These are phyloP conservation scores for Melipona quadrifasciata DNA, from an alignment of 1,140 invertebrate genomes.

Conservation along the genomic window DNA sequence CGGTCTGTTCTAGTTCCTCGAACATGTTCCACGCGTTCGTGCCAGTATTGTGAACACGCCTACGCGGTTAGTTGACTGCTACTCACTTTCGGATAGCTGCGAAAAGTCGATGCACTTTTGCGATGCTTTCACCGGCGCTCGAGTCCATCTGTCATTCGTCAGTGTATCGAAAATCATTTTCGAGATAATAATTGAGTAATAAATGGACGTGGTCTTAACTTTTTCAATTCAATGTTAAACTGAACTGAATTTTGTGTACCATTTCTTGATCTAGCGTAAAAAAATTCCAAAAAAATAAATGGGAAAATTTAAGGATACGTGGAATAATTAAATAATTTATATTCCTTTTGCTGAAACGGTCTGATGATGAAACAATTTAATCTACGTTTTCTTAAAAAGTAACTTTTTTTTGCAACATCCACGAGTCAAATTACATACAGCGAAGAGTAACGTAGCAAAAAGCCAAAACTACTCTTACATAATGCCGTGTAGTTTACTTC, in stretches of 20 bases:
- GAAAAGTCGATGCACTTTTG: background rate
- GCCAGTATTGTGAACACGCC: slow-evolving; percentile 1
- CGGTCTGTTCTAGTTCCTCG: slow-evolving; percentile 1
- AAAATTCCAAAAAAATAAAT: background rate
- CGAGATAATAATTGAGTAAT: background rate
- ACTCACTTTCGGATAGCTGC: background rate
- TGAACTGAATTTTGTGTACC: no score
- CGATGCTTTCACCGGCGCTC: slow-evolving; percentile 18
- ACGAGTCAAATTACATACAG: no score
- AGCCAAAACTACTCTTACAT: no score
- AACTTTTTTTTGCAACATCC: no score
- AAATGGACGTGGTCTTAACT: background rate
- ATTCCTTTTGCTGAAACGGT: background rate
- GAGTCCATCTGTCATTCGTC: background rate
- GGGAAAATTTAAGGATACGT: background rate
- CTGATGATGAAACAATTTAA: background rate
- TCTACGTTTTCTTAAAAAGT: no score
- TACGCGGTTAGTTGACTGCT: background rate
- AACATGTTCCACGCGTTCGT: background rate
- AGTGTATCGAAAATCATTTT: background rate
- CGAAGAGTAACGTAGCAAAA: no score
- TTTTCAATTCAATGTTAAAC: no score
- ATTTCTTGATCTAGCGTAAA: background rate
- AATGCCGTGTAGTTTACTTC: no score
- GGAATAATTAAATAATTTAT: background rate